Percentiles rank a stretch among this genome's conserved stretches.
Conservation (phyloP, 2,888 invertebrate species). For the Leucozona laternaria region DNA sequence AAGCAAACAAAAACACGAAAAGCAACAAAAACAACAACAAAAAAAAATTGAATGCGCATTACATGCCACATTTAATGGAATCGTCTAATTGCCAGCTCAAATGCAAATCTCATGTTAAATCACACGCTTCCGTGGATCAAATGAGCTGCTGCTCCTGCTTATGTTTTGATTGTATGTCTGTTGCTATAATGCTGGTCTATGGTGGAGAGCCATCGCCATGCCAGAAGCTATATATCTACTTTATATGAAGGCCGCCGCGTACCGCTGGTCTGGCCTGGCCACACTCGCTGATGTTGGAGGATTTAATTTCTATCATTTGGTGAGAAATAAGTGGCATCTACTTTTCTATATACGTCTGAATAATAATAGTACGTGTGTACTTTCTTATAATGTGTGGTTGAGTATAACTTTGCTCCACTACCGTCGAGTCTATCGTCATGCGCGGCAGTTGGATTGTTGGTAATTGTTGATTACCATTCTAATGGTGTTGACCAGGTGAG, state of each 20-base stretch:
- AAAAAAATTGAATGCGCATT: slow-evolving; percentile 74
- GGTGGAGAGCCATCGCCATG: slow-evolving; percentile 1
- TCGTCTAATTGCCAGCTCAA: slow-evolving; percentile 77
- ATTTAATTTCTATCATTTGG: slow-evolving; percentile 74
- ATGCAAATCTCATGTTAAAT: slow-evolving; percentile 77
- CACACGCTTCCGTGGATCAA: slow-evolving; percentile 75
- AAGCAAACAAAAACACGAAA: slow-evolving; percentile 23
- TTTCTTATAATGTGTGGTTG: slow-evolving; percentile 34
- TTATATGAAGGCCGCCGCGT: slow-evolving; percentile 31
- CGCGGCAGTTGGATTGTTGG: slow-evolving; percentile 11
- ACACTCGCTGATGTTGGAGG: slow-evolving; percentile 54
- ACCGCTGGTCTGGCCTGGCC: slow-evolving; percentile 22
- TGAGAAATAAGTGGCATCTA: slow-evolving; percentile 68
- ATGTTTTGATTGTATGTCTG: slow-evolving; percentile 30
- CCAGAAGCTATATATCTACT: background rate
- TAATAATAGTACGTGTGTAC: slow-evolving; percentile 31
- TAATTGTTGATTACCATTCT: slow-evolving; percentile 64
- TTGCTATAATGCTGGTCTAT: slow-evolving; percentile 14
- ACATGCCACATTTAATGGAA: slow-evolving; percentile 77
- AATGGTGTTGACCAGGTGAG: slow-evolving; percentile 45
- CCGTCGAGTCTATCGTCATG: background rate
- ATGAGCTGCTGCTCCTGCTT: slow-evolving; percentile 59
- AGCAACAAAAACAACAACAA: slow-evolving; percentile 12
- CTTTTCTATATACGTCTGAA: slow-evolving; percentile 32
- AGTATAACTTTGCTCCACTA: background rate